Evolutionary conservation across 2,797 vertebrate species (phyloP), one percentile per base, ranked within the genome.

Genomic region (Emydoidea blandingii): DNA sequence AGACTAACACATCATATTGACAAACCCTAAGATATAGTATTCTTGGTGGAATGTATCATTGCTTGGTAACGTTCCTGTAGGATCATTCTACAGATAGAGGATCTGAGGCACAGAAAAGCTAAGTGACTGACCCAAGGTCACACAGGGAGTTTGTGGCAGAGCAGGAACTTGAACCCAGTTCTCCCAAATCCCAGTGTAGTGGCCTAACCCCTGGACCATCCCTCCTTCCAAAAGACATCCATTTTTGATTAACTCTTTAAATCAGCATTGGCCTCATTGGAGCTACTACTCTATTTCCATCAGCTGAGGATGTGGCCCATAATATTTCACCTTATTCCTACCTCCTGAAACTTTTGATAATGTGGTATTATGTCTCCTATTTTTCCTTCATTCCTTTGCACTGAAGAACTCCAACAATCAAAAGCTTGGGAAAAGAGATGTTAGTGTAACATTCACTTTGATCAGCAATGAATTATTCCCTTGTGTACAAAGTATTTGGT

Each of bases 401-500:
- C 0, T 12, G 47, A 53, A 52, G 14, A 76, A 68, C 85, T 83
- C 5, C 81, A 81, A 31, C 50, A 88, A 83, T 54, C 18, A 78
- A 86, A 87, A 74, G 31, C 79, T 23, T 79, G 50, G 79, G 41
- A 94, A 34, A 97, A 96, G 53, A 96, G 96, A 95, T 84, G 92
- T 91, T 85, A 94, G 72, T 89, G 91, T 79, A 49, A 88, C 78
- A 95, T 34, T 79, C 88, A 82, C 76, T 92, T 94, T 97, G 94
- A 92, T 62, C 95, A 96, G 95, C 90, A 86, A 91, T 95, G 94
- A 97, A 97, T 97, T 97, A 95, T 96, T 97, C 83, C 93, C 93
- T 97, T 80, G 96, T 93, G 95, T 98, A 95, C 95, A 97, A 93
- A 97, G 88, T 95, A 94, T 94, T 96, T 97, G 93, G 82, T 88